Percentiles rank a stretch among this genome's conserved stretches.
Evolutionary conservation across 2,797 vertebrate species (phyloP).

Genomic region (Aldrovandia affinis): DNA sequence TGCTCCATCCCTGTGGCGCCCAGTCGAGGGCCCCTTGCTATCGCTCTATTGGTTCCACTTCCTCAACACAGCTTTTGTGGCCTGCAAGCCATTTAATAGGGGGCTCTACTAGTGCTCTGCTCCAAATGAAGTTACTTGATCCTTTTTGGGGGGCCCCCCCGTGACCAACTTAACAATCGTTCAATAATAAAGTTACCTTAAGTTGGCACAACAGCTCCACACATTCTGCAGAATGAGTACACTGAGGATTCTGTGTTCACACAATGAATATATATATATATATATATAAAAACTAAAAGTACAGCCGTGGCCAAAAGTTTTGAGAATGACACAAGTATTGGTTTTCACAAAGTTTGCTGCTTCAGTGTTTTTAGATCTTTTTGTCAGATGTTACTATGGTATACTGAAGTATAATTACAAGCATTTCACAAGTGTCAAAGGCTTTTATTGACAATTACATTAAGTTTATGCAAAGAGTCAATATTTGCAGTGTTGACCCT

Average conservation of each 20-base stretch:
- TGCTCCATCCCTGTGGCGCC: conserved; percentile 27
- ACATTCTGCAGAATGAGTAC: neutral
- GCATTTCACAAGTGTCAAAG: too few relatives aligned
- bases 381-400: too few relatives aligned
- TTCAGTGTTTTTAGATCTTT: too few relatives aligned
- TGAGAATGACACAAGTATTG: too few relatives aligned
- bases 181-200: neutral
- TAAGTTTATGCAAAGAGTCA: too few relatives aligned
- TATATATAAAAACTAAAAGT: too few relatives aligned
- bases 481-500: too few relatives aligned
- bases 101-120: neutral
- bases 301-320: too few relatives aligned
- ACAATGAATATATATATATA: too few relatives aligned
- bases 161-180: neutral
- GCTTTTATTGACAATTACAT: too few relatives aligned
- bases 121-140: conserved; percentile 2
- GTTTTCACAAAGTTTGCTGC: too few relatives aligned
- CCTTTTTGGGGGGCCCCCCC: neutral
- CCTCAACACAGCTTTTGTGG: neutral
- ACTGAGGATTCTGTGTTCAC: neutral
- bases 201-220: neutral
- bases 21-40: neutral
- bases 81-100: neutral
- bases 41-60: neutral
- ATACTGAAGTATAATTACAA: too few relatives aligned